Conservation (phyloP, 2,888 invertebrate genomes). For the Microctonus hyperodae region DNA sequence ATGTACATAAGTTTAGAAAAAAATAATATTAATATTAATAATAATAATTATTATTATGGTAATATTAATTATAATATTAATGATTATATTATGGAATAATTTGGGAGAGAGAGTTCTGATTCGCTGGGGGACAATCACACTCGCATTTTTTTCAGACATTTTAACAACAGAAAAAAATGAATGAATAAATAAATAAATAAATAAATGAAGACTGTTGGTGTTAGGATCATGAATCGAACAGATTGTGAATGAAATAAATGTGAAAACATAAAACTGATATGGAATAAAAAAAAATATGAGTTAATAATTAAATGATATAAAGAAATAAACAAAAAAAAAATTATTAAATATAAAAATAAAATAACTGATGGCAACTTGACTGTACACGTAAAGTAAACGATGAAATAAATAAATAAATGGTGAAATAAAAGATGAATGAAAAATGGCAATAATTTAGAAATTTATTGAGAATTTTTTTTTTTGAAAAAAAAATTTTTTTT, state of each 20-base stretch:
- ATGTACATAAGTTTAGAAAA: constrained; percentile 43
- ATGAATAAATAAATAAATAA: constrained; percentile 2
- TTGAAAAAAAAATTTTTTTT: no score
- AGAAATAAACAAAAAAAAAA: no score
- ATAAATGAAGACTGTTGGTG: constrained; percentile 21
- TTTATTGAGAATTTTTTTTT: neutral
- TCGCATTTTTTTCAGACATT: constrained; percentile 15
- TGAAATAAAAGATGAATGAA: constrained; percentile 15
- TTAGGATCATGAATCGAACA: constrained; percentile 30
- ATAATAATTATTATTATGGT: no score
- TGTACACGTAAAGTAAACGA: constrained; percentile 12
- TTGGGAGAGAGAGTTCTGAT: constrained; percentile 38
- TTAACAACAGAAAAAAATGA: constrained; percentile 22
- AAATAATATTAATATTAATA: constrained; percentile 15
- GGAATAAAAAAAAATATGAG: no score
- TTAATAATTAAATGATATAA: no score
- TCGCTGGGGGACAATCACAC: constrained; percentile 41
- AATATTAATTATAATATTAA: no score
- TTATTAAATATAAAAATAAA: constrained; percentile 17
- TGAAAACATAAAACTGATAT: neutral
- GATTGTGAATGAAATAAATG: constrained; percentile 4
- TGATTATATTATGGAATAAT: constrained; percentile 11
- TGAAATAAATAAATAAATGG: constrained; percentile 14
- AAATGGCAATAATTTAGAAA: neutral
- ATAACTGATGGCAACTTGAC: constrained; percentile 29